Conservation (phyloP, 2,113 vertebrate genomes). For the Neoarius graeffei region DNA sequence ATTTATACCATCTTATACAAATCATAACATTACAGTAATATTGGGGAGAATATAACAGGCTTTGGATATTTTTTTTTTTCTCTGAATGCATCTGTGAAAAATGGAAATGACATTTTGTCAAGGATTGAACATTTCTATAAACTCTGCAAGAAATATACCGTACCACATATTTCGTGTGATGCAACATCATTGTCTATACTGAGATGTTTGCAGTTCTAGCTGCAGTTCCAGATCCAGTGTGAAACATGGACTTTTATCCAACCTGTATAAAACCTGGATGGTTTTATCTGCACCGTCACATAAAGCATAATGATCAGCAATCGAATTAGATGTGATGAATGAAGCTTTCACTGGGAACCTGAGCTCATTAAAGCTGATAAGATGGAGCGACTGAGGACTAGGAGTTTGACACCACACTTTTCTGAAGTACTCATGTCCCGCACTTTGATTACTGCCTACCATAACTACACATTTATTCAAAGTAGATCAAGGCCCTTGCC, state of each 20-base stretch:
- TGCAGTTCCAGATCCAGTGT: conserved; percentile 7
- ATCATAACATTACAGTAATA: neutral
- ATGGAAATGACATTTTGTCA: conserved; percentile 11
- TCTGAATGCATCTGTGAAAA: neutral
- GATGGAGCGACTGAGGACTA: conserved; percentile 10
- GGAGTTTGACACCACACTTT: conserved; percentile 45
- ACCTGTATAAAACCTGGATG: neutral
- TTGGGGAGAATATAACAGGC: neutral
- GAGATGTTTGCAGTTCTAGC: neutral
- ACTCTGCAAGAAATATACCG: neutral
- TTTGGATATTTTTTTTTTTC: neutral
- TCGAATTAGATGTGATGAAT: neutral
- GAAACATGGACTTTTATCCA: conserved; percentile 1
- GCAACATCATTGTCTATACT: conserved; percentile 19
- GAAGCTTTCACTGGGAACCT: conserved; percentile 5
- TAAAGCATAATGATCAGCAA: conserved; percentile 8
- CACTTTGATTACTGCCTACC: neutral
- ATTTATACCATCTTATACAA: neutral
- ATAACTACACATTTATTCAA: conserved; percentile 4
- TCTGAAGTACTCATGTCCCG: conserved; percentile 37
- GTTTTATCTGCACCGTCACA: conserved; percentile 18
- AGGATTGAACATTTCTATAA: conserved; percentile 6
- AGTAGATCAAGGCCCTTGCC: neutral
- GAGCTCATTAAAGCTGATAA: conserved; percentile 28
- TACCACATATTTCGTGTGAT: conserved; percentile 1